These are phyloP conservation scores for Urocyon cinereoargenteus DNA, from an alignment of 2,797 vertebrate species.

Conservation along the genomic window DNA sequence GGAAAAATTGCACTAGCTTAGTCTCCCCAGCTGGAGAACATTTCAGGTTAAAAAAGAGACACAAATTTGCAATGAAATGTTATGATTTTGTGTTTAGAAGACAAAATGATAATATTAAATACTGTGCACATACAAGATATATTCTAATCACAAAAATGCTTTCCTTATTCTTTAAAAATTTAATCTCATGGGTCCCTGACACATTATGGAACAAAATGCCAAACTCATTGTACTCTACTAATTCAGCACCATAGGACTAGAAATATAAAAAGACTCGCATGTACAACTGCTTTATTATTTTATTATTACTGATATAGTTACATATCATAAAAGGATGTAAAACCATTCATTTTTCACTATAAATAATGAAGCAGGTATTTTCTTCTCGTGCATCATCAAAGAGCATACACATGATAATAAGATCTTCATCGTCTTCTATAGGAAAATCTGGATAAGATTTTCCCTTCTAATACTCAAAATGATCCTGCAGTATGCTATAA, in stretches of 20 bases:
- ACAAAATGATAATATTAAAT: slow-evolving; percentile 9
- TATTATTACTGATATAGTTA: not conserved
- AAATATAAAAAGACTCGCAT: not conserved
- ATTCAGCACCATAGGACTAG: not conserved
- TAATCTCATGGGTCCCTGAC: not conserved
- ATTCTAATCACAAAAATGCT: not conserved
- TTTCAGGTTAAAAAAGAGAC: slow-evolving; percentile 1
- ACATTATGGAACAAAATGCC: not conserved
- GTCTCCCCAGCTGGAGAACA: not conserved
- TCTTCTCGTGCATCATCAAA: not conserved
- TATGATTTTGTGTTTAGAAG: not conserved
- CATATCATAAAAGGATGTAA: not conserved
- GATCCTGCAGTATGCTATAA: not conserved
- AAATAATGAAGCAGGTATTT: slow-evolving; percentile 1
- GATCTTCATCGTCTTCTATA: not conserved
- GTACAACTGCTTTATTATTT: not conserved
- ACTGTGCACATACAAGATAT: not conserved
- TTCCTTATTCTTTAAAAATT: not conserved
- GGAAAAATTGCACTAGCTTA: not conserved
- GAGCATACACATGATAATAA: not conserved
- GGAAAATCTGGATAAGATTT: not conserved
- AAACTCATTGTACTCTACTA: not conserved
- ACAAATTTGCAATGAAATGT: not conserved
- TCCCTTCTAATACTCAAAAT: not conserved
- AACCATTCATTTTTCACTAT: slow-evolving; percentile 16